Evolutionary conservation across 2,113 vertebrate species (phyloP), one percentile per base, ranked within the genome.

Genomic region (Rhea americana): DNA sequence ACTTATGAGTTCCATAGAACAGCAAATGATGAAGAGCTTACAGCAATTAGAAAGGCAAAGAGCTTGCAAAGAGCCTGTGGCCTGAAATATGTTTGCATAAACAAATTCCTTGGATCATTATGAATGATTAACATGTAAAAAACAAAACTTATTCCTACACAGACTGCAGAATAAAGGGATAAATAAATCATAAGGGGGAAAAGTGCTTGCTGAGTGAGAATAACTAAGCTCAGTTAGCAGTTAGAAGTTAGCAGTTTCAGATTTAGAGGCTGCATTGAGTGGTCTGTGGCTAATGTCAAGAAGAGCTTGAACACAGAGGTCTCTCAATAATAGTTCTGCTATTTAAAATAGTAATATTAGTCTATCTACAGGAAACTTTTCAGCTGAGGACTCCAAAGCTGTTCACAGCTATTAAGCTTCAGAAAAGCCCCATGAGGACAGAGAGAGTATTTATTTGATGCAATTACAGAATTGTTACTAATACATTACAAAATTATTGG

Each of bases 321-420:
- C 62, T 75, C 82, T 90, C 81, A 65, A 2, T 79, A 86, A 55
- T 71, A 76, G 74, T 13, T 55, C 82, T 87, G 70, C 72, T 75
- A 47, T 96, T 94, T 93, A 86, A 94, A 91, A 91, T 17, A 93
- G 81, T 79, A 50, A 77, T 94, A 93, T 87, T 94, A 58, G 85
- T 95, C 71, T 75, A 81, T 11, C 83, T 79, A 21, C 59, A 79
- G 76, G 85, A 88, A 45, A 68, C 77, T 74, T 95, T 94, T 90
- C 91, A 90, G 66, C 83, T 70, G 83, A 96, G 76, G 48, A 47
- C 41, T 84, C 55, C 53, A 62, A 84, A 96, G 87, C 87, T 53
- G 39, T 90, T 90, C 81, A 78, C 70, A 82, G 76, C 85, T 76
- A 86, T 91, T 95, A 92, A 94, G 35, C 65, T 53, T 75, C 74